Conservation (phyloP, 2,888 invertebrate genomes). For the Pachydiplax longipennis region DNA sequence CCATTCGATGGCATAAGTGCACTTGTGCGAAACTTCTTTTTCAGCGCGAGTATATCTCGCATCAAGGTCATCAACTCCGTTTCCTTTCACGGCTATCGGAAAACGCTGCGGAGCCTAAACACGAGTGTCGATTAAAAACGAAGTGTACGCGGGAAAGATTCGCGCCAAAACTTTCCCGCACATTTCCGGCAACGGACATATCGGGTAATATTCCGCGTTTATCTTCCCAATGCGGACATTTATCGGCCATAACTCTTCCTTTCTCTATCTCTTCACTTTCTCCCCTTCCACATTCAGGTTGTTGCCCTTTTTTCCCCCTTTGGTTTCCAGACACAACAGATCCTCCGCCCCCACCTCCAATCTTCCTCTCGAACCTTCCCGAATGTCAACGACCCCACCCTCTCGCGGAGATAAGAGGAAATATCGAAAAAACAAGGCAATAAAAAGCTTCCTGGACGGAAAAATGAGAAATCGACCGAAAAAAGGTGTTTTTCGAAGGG, state of each 20-base stretch:
- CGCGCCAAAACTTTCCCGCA: not conserved
- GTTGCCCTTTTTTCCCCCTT: not conserved
- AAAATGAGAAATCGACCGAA: not conserved
- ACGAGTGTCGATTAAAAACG: too few species aligned
- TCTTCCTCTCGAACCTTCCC: not conserved
- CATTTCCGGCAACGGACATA: not conserved
- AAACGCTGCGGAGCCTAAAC: too few species aligned
- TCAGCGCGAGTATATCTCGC: too few species aligned
- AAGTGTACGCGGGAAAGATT: not conserved
- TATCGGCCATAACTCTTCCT: not conserved
- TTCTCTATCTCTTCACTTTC: not conserved
- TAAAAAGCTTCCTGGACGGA: not conserved
- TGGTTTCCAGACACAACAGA: not conserved
- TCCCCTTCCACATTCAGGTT: not conserved
- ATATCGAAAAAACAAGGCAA: not conserved
- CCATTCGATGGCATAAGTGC: too few species aligned
- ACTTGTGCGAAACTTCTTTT: too few species aligned
- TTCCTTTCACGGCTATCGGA: too few species aligned
- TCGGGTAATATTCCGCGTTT: not conserved
- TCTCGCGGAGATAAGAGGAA: not conserved
- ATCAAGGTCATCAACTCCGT: too few species aligned
- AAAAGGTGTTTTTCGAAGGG: not conserved
- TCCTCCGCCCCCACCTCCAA: too few species aligned
- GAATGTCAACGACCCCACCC: not conserved
- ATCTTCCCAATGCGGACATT: not conserved